Base-by-base conservation (phyloP, 2,888 invertebrate species). In the Drosophila nr. perissopoda region DNA sequence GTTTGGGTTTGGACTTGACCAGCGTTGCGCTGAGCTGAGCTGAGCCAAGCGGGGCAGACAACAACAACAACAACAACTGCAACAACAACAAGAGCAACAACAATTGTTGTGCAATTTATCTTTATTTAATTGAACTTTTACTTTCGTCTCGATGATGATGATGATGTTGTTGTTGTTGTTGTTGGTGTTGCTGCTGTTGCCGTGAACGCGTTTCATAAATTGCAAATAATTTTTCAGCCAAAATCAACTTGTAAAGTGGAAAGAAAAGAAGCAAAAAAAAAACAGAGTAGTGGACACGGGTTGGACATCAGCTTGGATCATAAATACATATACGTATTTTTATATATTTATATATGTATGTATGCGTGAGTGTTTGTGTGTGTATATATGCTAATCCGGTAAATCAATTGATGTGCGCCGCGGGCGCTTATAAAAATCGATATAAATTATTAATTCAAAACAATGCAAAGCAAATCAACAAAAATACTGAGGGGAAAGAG, bases 331-430 rank as follows among this genome's bases (percentile, higher is more conserved):
- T n/a, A 54, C 10, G 33, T 34, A 34, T 49, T 40, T 42, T 4
- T 10, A 40, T 25, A 27, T 25, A 27, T 21, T 13, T 29, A 21
- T 45, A 13, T 29, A 18, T 54, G 25, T 66, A 42, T n/a, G 10
- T 40, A 8, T 54, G 31, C 42, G 42, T 66, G n/a, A 51, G 52
- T 31, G 38, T 59, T 13, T 57, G 8, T 57, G 49, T 68, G 18
- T 68, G 57, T 72, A 38, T 73, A 65, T 68, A 68, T 80, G 85
- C 84, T 85, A 90, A 85, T 90, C 85, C 78, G 87, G 81, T 81
- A 89, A 90, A 90, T 90, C 86, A 86, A 90, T 90, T 86, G 90
- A 86, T 90, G 90, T 86, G 74, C 76, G 89, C 86, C 86, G 89
- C 90, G 58, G 75, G 90, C 87, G 68, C 84, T 89, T 86, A 80